These are phyloP conservation scores for Neoaliturus tenellus DNA, from an alignment of 2,888 invertebrate genomes.

Conservation along the genomic window DNA sequence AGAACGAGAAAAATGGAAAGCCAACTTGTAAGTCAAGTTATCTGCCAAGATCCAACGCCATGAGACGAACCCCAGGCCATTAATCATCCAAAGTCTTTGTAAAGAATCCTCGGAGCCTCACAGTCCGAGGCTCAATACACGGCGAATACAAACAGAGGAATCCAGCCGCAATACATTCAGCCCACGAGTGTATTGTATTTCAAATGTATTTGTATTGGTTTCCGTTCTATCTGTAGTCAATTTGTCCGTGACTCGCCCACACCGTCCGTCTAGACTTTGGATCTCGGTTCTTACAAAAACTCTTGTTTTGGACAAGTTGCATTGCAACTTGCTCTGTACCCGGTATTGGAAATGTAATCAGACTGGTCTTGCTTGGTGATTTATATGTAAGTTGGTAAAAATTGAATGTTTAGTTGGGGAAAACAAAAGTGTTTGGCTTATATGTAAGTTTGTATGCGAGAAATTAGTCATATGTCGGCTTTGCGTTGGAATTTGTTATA, in stretches of 20 bases:
- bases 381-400: too few relatives aligned
- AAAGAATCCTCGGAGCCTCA: conserved; percentile 15
- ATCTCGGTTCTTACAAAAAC: not conserved
- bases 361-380: not conserved
- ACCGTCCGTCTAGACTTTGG: not conserved
- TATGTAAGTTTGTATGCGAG: too few relatives aligned
- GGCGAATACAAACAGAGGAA: conserved; percentile 1
- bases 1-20: conserved; percentile 11
- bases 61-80: conserved; percentile 8
- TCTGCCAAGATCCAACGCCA: conserved; percentile 34
- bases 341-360: conserved; percentile 35
- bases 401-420: too few relatives aligned
- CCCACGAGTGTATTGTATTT: conserved; percentile 20
- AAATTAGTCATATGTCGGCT: too few relatives aligned
- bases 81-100: conserved; percentile 43
- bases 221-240: conserved; percentile 21
- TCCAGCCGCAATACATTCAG: not conserved
- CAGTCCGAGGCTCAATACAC: not conserved
- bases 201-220: conserved; percentile 12
- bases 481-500: too few relatives aligned
- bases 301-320: not conserved
- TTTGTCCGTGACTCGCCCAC: not conserved
- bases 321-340: not conserved
- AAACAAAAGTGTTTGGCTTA: too few relatives aligned
- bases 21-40: conserved; percentile 28